Evolutionary conservation across 2,888 invertebrate genomes (phyloP).

Genomic region (Stenoptilia bipunctidactyla): DNA sequence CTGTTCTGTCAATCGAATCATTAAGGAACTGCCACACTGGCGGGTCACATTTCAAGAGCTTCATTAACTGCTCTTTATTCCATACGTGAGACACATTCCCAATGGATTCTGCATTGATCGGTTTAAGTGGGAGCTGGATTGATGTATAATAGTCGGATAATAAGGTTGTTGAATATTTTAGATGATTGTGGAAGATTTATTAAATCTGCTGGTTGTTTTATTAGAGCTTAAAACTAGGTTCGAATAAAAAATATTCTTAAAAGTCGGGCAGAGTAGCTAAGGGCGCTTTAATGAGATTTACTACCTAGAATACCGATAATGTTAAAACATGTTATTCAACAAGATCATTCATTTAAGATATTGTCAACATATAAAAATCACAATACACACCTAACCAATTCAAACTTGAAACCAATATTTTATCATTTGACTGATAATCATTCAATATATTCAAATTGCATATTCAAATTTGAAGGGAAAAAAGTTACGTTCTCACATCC

Average conservation of each 20-base stretch:
- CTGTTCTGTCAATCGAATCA: constrained; percentile 66
- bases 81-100: constrained; percentile 52
- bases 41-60: constrained; percentile 55
- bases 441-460: constrained; percentile 64
- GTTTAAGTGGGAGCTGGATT: constrained; percentile 46
- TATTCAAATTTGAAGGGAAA: constrained; percentile 38
- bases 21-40: constrained; percentile 40
- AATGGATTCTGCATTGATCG: constrained; percentile 36
- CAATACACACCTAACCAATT: constrained; percentile 22
- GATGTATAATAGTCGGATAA: constrained; percentile 42
- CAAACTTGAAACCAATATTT: no score
- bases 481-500: constrained; percentile 41
- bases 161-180: neutral
- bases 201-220: no score
- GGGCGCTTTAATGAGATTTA: no score
- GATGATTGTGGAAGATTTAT: neutral
- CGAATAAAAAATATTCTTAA: no score
- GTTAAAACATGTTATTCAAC: no score
- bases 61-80: constrained; percentile 49
- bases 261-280: no score
- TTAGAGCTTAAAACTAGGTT: no score
- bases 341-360: no score
- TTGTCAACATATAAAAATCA: constrained; percentile 8
- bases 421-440: constrained; percentile 47
- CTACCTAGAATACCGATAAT: no score